Evolutionary conservation across 1,140 invertebrate species (phyloP), one percentile per base, ranked within the genome.

Genomic region (Dendrolimus punctatus): DNA sequence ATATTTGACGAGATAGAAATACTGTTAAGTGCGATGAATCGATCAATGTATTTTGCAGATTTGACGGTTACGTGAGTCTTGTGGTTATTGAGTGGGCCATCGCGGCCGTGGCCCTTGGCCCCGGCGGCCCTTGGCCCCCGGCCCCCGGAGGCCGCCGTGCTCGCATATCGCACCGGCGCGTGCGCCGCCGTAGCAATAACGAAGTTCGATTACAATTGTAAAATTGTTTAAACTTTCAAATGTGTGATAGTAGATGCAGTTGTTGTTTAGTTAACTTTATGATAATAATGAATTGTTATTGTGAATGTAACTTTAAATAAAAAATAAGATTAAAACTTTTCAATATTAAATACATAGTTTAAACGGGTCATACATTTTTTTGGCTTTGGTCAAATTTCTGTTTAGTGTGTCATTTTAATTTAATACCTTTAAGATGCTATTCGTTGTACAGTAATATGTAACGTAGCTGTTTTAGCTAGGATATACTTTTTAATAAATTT

Each of bases 221-320:
- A 85, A 82, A 86, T 87, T 87, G 83, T 87, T 85, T 80, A 77
- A 87, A 87, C 80, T 81, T 88, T 88, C 80, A 80, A 88, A 88
- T 85, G 87, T 88, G 87, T 88, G 87, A 88, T 88, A 88, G 83
- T 87, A 88, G 85, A 83, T 82, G 82, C 83, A 83, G 84, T 87
- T 85, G 85, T 88, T 87, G 85, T 87, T 87, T 87, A 86, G 84
- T 87, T 87, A 87, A 83, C 74, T 85, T 84, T 72, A 75, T 76
- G 80, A 79, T 80, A 68, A 76, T 80, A 68, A 73, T 78, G 62
- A 81, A 86, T 86, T 76, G 80, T 86, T 87, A 85, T 83, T 69
- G 80, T 85, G 82, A 77, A 71, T 81, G 80, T 87, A 86, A 86
- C 71, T 73, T 82, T 81, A 80, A 75, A 80, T 81, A 76, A 81